These are phyloP conservation scores for Ecliptopera silaceata DNA, from an alignment of 2,888 invertebrate species.

Conservation along the genomic window DNA sequence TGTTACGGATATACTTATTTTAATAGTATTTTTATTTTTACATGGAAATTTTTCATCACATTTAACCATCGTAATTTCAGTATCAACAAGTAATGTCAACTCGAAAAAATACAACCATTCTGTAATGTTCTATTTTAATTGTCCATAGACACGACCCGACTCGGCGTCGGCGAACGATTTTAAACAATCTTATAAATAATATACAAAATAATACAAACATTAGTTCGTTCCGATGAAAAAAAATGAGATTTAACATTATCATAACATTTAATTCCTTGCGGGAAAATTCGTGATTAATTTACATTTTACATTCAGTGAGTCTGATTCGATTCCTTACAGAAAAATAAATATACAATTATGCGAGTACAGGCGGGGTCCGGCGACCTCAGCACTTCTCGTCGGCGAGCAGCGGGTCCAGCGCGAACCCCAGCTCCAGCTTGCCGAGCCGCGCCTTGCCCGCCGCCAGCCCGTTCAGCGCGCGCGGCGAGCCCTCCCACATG, in stretches of 20 bases:
- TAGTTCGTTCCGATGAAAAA: constrained; percentile 67
- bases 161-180: constrained; percentile 59
- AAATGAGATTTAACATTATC: constrained; percentile 75
- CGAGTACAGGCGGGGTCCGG: constrained; percentile 73
- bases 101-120: constrained; percentile 80
- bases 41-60: constrained; percentile 82
- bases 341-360: constrained; percentile 79
- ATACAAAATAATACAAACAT: constrained; percentile 83
- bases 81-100: constrained; percentile 74
- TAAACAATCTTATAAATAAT: constrained; percentile 81
- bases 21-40: constrained; percentile 82
- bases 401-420: constrained; percentile 74
- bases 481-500: constrained; percentile 55
- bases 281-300: constrained; percentile 70
- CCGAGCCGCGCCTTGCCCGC: constrained; percentile 29
- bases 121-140: constrained; percentile 67
- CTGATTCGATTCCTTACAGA: constrained; percentile 70
- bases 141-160: constrained; percentile 60
- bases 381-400: constrained; percentile 77
- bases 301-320: constrained; percentile 63
- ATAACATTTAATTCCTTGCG: constrained; percentile 64
- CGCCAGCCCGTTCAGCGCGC: constrained; percentile 62
- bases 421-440: constrained; percentile 73
- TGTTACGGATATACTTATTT: constrained; percentile 80
- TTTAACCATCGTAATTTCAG: constrained; percentile 70